Evolutionary conservation across 2,113 vertebrate genomes (phyloP).

Genomic region (Rhynchopsitta pachyrhyncha): DNA sequence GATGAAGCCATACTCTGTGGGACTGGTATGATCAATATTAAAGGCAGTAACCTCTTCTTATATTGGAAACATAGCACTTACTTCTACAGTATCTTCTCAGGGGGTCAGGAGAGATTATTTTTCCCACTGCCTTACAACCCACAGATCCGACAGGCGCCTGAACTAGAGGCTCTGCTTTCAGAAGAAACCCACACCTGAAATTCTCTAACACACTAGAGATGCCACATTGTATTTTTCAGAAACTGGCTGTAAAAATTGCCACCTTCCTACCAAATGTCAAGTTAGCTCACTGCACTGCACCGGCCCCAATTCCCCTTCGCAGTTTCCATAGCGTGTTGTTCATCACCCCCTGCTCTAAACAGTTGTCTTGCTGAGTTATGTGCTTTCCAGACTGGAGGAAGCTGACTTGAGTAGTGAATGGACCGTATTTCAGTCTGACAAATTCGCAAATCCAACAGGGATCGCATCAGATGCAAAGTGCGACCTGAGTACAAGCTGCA

Average conservation of each 20-base stretch:
- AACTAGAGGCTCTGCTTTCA: not conserved
- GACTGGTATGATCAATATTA: not conserved
- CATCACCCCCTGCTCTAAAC: not conserved
- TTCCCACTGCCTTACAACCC: not conserved
- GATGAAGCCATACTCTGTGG: not conserved
- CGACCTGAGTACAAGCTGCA: not conserved
- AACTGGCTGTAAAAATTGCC: not conserved
- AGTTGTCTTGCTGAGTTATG: not conserved
- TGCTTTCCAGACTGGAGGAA: not conserved
- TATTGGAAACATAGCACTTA: not conserved
- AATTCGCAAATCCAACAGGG: not conserved
- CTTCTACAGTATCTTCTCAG: not conserved
- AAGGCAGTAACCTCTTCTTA: not conserved
- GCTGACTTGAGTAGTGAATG: accelerated
- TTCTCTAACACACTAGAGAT: not conserved
- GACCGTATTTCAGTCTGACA: not conserved
- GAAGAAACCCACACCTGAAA: not conserved
- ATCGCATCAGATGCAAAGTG: not conserved
- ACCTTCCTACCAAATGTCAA: not conserved
- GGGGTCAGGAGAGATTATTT: not conserved
- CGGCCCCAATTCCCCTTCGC: not conserved
- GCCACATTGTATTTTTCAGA: not conserved
- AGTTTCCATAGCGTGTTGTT: accelerated
- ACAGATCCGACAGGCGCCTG: not conserved
- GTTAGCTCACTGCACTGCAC: not conserved